Evolutionary conservation across 2,888 invertebrate genomes (phyloP).

Genomic region (Cryptus armator): DNA sequence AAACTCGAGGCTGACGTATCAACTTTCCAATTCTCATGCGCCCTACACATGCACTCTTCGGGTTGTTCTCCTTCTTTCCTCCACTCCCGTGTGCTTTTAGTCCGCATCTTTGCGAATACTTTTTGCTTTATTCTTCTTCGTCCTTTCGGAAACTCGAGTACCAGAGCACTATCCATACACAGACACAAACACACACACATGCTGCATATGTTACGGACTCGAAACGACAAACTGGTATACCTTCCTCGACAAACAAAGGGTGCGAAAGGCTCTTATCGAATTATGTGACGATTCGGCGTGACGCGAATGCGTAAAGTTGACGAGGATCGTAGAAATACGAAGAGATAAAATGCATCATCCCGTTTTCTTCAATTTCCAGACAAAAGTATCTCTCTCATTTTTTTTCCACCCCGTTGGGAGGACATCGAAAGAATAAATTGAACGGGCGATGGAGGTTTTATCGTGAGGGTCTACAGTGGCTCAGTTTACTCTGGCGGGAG

Average conservation of each 20-base stretch:
- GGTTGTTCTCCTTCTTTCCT: slow-evolving; percentile 6
- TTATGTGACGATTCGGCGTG: slow-evolving; percentile 55
- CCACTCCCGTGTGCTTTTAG: slow-evolving; percentile 20
- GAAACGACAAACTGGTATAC: neutral
- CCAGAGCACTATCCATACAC: neutral
- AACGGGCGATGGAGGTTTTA: neutral
- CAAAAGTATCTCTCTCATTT: neutral
- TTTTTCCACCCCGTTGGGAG: neutral
- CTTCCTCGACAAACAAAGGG: slow-evolving; percentile 41
- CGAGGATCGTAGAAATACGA: slow-evolving; percentile 15
- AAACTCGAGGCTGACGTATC: slow-evolving; percentile 51
- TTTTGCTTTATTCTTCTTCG: slow-evolving; percentile 42
- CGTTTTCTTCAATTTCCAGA: slow-evolving; percentile 7
- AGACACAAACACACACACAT: neutral
- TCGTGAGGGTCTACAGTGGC: slow-evolving; percentile 1
- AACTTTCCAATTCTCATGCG: slow-evolving; percentile 54
- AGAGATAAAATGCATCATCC: slow-evolving; percentile 20
- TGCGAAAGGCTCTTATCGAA: slow-evolving; percentile 44
- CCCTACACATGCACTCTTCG: slow-evolving; percentile 32
- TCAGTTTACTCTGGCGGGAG: slow-evolving; percentile 44
- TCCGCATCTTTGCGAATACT: neutral
- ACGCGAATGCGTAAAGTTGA: slow-evolving; percentile 25
- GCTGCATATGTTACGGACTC: neutral
- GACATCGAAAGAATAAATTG: slow-evolving; percentile 28
- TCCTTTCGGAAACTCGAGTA: slow-evolving; percentile 35